A percentile compares a stretch with the other conserved stretches of the same genome.
phyloP scores from a whole-genome alignment of 2,888 invertebrate species.

The Amphipyra tragopoginis region DNA sequence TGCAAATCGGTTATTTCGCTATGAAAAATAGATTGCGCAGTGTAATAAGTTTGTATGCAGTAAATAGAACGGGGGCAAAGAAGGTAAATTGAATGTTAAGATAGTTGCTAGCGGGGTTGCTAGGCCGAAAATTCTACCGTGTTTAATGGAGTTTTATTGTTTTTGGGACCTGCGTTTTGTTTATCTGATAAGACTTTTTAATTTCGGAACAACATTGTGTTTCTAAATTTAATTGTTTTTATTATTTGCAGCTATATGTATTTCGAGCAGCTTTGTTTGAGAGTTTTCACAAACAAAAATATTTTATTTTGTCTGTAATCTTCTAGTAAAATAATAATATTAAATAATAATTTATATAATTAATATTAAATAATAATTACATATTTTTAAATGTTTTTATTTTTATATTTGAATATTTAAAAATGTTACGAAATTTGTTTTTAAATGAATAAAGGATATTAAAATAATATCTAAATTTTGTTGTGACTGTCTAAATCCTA shows the following conservation, averaged over 20 bases:
- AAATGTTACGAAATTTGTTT: no score
- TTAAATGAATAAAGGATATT: no score
- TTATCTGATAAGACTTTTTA: neutral
- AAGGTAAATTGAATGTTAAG: constrained; percentile 54
- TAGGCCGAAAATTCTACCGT: neutral
- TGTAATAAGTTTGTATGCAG: constrained; percentile 54
- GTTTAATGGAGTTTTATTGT: constrained; percentile 1
- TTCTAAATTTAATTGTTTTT: neutral
- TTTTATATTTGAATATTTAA: no score
- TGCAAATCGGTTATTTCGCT: constrained; percentile 51
- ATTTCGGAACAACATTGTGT: neutral
- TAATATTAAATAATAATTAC: no score
- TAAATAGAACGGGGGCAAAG: constrained; percentile 41
- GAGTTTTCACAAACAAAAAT: no score
- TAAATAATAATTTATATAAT: no score
- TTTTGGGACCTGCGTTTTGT: neutral
- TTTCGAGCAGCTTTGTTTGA: no score
- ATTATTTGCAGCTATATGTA: neutral
- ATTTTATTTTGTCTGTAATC: no score
- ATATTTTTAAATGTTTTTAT: no score
- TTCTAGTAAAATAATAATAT: no score
- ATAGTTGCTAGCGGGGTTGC: constrained; percentile 42
- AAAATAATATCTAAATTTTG: no score
- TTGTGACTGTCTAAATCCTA: no score
- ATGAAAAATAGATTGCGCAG: constrained; percentile 59